Conservation (phyloP, 2,888 invertebrate species). For the Psylliodes chrysocephalus region DNA sequence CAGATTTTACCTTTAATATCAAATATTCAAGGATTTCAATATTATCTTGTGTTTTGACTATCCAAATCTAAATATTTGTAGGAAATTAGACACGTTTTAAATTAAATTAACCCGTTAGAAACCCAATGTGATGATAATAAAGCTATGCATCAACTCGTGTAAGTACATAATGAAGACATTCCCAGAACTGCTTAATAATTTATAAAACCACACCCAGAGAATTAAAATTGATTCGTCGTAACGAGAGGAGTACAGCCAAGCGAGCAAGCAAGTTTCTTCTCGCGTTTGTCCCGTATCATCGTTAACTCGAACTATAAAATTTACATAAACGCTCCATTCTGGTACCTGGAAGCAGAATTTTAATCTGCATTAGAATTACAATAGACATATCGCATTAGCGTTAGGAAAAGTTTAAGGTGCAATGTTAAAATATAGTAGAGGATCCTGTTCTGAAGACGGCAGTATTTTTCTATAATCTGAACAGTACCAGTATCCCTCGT, state of each 20-base stretch:
- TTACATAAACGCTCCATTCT: slow-evolving; percentile 36
- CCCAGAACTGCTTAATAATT: slow-evolving; percentile 9
- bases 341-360: slow-evolving; percentile 36
- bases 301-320: slow-evolving; percentile 30
- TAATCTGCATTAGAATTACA: slow-evolving; percentile 38
- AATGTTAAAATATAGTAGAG: not conserved
- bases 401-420: slow-evolving; percentile 2
- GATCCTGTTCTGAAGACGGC: too few species aligned
- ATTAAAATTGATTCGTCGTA: slow-evolving; percentile 18
- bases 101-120: too few species aligned
- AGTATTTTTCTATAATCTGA: too few species aligned
- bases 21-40: too few species aligned
- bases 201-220: slow-evolving; percentile 22
- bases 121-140: too few species aligned
- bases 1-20: too few species aligned
- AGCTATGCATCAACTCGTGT: not conserved
- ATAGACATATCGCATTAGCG: slow-evolving; percentile 26
- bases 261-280: slow-evolving; percentile 12
- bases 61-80: too few species aligned
- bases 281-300: slow-evolving; percentile 13
- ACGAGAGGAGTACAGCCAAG: slow-evolving; percentile 5
- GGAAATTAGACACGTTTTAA: too few species aligned
- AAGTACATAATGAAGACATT: slow-evolving; percentile 12
- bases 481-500: too few species aligned
- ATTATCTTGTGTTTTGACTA: too few species aligned